These are phyloP conservation scores for Eumaeus atala DNA, from an alignment of 1,140 invertebrate species.

Conservation along the genomic window DNA sequence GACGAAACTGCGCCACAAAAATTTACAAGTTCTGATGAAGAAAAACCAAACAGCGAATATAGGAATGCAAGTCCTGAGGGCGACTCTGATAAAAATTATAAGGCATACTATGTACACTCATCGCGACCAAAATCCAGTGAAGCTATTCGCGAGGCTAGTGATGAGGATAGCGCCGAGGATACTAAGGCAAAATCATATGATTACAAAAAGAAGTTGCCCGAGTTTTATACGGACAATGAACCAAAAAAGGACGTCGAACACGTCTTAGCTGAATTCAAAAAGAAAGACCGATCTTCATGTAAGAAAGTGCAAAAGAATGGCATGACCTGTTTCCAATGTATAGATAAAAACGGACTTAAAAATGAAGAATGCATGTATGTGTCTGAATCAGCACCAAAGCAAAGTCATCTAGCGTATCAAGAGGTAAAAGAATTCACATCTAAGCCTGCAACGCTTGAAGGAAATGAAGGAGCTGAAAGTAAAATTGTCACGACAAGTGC, in stretches of 20 bases:
- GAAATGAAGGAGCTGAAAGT: conserved; percentile 61
- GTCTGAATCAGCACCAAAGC: conserved; percentile 76
- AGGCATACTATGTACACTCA: conserved; percentile 56
- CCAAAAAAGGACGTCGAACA: conserved; percentile 79
- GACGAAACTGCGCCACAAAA: conserved; percentile 40
- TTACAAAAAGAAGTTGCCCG: conserved; percentile 64
- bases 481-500: conserved; percentile 56
- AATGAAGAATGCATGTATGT: conserved; percentile 86
- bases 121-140: conserved; percentile 53
- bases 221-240: conserved; percentile 66
- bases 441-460: conserved; percentile 54
- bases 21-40: conserved; percentile 32
- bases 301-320: conserved; percentile 81
- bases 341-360: conserved; percentile 78
- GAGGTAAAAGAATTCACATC: conserved; percentile 73
- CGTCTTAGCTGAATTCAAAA: conserved; percentile 80
- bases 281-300: conserved; percentile 81
- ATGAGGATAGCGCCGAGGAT: conserved; percentile 48
- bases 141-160: conserved; percentile 40
- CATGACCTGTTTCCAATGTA: conserved; percentile 84
- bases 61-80: conserved; percentile 49
- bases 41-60: conserved; percentile 45
- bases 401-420: conserved; percentile 75
- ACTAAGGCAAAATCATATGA: conserved; percentile 52
- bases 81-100: conserved; percentile 61